Conservation (phyloP, 2,113 vertebrate genomes). For the Tachuris rubrigastra region DNA sequence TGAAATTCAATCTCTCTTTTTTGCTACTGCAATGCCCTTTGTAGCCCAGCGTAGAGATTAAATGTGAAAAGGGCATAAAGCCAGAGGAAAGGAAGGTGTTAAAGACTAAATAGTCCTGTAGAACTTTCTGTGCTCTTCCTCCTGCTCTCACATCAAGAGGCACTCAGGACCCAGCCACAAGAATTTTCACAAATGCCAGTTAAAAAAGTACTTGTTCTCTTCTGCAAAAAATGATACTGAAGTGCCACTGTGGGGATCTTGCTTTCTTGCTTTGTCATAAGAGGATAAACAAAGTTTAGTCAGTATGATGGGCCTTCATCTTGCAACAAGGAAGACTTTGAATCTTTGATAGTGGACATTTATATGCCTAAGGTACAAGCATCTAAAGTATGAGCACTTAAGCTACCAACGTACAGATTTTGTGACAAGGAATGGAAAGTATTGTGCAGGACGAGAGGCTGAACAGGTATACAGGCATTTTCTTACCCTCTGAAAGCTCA, state of each 20-base stretch:
- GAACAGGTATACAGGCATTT: not conserved
- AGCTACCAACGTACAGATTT: not conserved
- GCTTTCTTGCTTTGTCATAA: not conserved
- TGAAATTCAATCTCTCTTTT: not conserved
- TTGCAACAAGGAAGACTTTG: not conserved
- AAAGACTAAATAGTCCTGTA: not conserved
- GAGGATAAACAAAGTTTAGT: not conserved
- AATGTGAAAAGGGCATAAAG: not conserved
- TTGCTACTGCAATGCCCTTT: not conserved
- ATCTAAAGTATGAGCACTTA: not conserved
- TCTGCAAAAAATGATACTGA: not conserved
- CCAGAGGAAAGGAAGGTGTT: not conserved
- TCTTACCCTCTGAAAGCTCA: not conserved
- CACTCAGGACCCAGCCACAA: not conserved
- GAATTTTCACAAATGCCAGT: not conserved
- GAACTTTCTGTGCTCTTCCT: not conserved
- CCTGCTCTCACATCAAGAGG: not conserved
- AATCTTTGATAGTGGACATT: not conserved
- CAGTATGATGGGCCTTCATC: not conserved
- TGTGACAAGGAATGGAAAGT: not conserved
- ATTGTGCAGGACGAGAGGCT: not conserved
- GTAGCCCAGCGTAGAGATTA: not conserved
- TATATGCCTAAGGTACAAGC: not conserved
- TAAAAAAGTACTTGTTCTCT: not conserved
- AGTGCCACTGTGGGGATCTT: not conserved